Evolutionary conservation across 1,140 invertebrate genomes (phyloP), one percentile per base, ranked within the genome.

Genomic region (Laupala kohalensis): DNA sequence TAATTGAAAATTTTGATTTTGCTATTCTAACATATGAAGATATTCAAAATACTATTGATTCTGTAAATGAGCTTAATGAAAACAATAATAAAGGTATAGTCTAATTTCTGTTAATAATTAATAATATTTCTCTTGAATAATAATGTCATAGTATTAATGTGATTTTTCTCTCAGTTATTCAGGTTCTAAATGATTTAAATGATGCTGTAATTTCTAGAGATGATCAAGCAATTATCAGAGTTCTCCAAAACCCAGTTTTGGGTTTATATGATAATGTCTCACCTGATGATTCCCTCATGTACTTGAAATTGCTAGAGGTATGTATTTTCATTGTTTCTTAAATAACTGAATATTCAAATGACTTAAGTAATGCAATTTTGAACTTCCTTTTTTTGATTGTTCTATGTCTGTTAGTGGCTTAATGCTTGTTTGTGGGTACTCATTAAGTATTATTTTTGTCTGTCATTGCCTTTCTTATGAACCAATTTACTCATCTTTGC

Each of bases 21-120:
- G 79, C 84, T 26, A 77, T 92, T 69, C 79, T 93, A 53, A 90
- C 88, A 5, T 87, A 90, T 74, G 82, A 82, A 72, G 89, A 92
- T 76, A 87, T 93, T 71, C 86, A 88, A 77, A 86, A 89, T 66
- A 85, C 86, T 72, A 83, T 93, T 25, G 86, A 90, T 74, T 79
- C 85, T 75, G 86, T 92, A 0, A 91, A 92, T 75, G 77, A 82
- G 71, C 79, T 84, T 67, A 81, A 83, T 30, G 82, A 85, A 75
- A 83, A 88, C 76, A 85, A 87, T 75, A 86, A 87, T 77, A 82
- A 87, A 78, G 80, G 87, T 88, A 82, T 67, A 80, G 13, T 66
- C 1, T n/a, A 66, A 1, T 27, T 66, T 13, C n/a, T 66, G 24
- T 4, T 27, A 66, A 27, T 66, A 2, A 27, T 66, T 1, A 3